These are phyloP conservation scores for Ctenicera cuprea DNA, from an alignment of 2,888 invertebrate genomes.

Conservation along the genomic window DNA sequence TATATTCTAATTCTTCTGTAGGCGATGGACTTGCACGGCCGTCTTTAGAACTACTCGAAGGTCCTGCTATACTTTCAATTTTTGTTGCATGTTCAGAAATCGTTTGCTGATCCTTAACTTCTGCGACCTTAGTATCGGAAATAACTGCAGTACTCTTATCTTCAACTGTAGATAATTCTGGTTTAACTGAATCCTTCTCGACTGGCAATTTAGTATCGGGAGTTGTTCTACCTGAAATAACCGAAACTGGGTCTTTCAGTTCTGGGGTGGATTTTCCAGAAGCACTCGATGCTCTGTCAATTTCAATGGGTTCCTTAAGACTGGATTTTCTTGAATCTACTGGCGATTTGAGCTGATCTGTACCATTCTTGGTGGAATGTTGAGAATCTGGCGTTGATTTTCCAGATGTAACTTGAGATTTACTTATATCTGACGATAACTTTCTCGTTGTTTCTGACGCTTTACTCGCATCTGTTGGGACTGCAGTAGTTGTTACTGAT, in stretches of 20 bases:
- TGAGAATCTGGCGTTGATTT: constrained; percentile 43
- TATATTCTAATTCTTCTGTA: constrained; percentile 59
- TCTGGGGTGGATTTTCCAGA: constrained; percentile 55
- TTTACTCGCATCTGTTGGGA: too few relatives aligned
- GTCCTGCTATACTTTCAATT: constrained; percentile 54
- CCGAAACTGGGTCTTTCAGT: constrained; percentile 21
- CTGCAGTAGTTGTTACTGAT: too few relatives aligned
- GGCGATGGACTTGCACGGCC: neutral
- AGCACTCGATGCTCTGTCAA: constrained; percentile 10
- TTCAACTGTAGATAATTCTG: constrained; percentile 63
- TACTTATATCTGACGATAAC: neutral
- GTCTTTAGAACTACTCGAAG: constrained; percentile 51
- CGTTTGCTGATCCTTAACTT: constrained; percentile 11
- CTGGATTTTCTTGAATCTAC: constrained; percentile 41
- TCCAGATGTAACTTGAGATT: constrained; percentile 24
- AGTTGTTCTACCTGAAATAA: neutral
- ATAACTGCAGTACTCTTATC: constrained; percentile 19
- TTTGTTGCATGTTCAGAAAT: constrained; percentile 29
- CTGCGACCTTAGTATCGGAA: constrained; percentile 22
- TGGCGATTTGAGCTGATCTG: constrained; percentile 2
- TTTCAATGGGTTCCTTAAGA: neutral
- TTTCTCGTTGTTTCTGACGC: neutral
- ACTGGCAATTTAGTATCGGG: neutral
- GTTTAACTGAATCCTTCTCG: constrained; percentile 53
- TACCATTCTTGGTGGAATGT: neutral